Percentiles rank a stretch among this genome's conserved stretches.
These are phyloP conservation scores for Hirtodrosophila alboralis DNA, from an alignment of 2,888 invertebrate genomes.

Conservation along the genomic window DNA sequence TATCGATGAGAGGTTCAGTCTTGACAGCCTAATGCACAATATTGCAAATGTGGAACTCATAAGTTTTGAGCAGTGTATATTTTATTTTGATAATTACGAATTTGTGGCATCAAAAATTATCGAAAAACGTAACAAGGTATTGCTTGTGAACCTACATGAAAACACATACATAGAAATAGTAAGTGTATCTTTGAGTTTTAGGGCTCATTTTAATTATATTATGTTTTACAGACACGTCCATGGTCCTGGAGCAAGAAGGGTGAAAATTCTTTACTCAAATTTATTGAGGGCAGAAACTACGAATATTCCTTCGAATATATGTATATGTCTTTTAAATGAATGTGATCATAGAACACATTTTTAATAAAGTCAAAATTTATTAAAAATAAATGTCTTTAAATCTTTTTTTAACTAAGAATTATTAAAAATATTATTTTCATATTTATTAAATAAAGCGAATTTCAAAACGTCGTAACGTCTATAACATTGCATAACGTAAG, in stretches of 20 bases:
- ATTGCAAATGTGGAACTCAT: slow-evolving; percentile 34
- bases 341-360: slow-evolving; percentile 10
- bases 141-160: slow-evolving; percentile 38
- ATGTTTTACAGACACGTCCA: slow-evolving; percentile 3
- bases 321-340: slow-evolving; percentile 29
- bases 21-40: slow-evolving; percentile 28
- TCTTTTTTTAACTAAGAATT: neutral
- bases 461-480: slow-evolving; percentile 25
- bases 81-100: slow-evolving; percentile 40
- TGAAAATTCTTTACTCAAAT: slow-evolving; percentile 21
- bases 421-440: too few species aligned
- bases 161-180: slow-evolving; percentile 28
- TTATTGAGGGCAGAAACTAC: slow-evolving; percentile 26
- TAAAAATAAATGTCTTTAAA: neutral
- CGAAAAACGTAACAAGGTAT: slow-evolving; percentile 16
- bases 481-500: neutral
- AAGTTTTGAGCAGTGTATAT: slow-evolving; percentile 51
- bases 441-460: too few species aligned
- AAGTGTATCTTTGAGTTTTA: slow-evolving; percentile 1
- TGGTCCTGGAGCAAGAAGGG: slow-evolving; percentile 31
- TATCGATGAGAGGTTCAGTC: slow-evolving; percentile 6
- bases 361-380: slow-evolving; percentile 33
- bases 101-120: slow-evolving; percentile 32
- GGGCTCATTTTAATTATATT: neutral
- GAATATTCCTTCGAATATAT: slow-evolving; percentile 42